These are phyloP conservation scores for Norana najaformis DNA, from an alignment of 2,888 invertebrate species.

Conservation along the genomic window DNA sequence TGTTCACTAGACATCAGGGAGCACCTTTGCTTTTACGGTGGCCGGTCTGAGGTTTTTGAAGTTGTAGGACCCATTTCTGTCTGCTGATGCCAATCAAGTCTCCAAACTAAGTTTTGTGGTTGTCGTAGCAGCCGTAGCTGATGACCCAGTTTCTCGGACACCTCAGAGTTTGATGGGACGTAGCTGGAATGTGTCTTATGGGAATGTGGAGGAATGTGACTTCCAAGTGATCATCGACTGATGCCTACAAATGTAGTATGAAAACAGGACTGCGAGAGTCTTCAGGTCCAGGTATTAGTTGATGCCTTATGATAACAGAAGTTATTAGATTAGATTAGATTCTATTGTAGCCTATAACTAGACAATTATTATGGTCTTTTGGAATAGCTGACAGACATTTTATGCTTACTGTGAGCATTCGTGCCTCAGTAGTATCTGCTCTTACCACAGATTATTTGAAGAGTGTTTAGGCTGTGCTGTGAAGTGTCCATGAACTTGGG, in stretches of 20 bases:
- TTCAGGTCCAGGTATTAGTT: neutral
- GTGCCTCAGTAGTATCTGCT: neutral
- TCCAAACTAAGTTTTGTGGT: no score
- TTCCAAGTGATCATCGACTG: neutral
- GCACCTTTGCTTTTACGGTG: no score
- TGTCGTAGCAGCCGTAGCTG: no score
- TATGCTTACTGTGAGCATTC: neutral
- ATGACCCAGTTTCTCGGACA: no score
- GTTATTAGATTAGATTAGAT: neutral
- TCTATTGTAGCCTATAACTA: neutral
- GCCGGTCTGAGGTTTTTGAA: no score
- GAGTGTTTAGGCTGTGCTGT: neutral
- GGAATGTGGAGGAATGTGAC: no score
- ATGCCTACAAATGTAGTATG: neutral
- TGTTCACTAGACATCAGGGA: no score
- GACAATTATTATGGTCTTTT: conserved; percentile 3
- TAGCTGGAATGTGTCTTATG: no score
- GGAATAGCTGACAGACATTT: neutral
- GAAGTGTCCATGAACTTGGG: neutral
- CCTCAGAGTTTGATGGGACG: no score
- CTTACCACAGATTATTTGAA: neutral
- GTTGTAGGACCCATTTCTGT: no score
- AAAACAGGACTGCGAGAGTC: neutral
- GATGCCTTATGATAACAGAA: conserved; percentile 13
- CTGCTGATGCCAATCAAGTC: no score